Evolutionary conservation across 2,888 invertebrate genomes (phyloP).

Genomic region (Gerris lacustris): DNA sequence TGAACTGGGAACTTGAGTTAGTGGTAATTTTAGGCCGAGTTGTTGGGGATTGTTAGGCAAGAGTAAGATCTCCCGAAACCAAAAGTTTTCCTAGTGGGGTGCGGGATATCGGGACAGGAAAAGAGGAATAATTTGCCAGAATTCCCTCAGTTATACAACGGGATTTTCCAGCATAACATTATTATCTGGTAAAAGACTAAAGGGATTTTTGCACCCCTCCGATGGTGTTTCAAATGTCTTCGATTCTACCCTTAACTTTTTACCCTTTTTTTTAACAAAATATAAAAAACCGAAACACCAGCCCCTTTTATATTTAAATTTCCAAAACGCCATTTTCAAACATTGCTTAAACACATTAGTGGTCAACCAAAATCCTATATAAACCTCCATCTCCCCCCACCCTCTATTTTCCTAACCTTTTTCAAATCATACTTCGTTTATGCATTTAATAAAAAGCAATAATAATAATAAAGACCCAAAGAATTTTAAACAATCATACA

Average conservation of each 20-base stretch:
- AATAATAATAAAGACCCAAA: neutral
- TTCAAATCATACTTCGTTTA: too few relatives aligned
- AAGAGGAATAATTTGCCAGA: neutral
- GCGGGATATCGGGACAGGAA: neutral
- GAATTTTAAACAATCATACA: neutral
- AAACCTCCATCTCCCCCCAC: neutral
- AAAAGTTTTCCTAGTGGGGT: too few relatives aligned
- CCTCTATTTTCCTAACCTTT: neutral
- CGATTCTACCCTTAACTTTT: too few relatives aligned
- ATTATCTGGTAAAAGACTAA: neutral
- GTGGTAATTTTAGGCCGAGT: too few relatives aligned
- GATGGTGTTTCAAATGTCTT: too few relatives aligned
- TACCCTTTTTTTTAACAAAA: neutral
- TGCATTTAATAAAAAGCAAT: too few relatives aligned
- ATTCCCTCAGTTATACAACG: neutral
- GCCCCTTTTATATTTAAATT: neutral
- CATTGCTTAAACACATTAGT: neutral
- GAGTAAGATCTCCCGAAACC: too few relatives aligned
- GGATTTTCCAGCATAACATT: neutral
- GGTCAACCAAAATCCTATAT: constrained; percentile 1
- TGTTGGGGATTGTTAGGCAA: too few relatives aligned
- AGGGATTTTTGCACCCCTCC: too few relatives aligned
- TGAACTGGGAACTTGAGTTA: too few relatives aligned
- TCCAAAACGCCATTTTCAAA: neutral
- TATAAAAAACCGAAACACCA: neutral